A percentile compares a stretch with the other conserved stretches of the same genome.
These are phyloP conservation scores for Ostrea edulis DNA, from an alignment of 1,140 invertebrate genomes.

Conservation along the genomic window DNA sequence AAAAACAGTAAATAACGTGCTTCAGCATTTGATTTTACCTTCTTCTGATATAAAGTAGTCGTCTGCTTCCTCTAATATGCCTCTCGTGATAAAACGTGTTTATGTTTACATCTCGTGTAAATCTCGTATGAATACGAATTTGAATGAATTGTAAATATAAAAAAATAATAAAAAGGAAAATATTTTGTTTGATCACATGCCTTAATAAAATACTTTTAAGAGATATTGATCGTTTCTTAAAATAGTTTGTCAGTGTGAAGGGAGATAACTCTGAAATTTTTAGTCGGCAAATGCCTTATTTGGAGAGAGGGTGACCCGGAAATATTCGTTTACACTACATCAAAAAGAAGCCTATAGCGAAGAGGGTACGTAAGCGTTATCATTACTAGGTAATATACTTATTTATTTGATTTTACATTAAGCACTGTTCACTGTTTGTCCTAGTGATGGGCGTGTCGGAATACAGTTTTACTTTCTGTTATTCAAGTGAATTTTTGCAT, in stretches of 20 bases:
- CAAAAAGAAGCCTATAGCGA: background rate
- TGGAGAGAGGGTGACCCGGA: constrained; percentile 33
- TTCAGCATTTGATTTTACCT: too few species aligned
- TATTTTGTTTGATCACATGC: too few species aligned
- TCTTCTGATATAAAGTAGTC: background rate
- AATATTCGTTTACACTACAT: background rate
- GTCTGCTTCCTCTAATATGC: background rate
- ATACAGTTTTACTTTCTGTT: background rate
- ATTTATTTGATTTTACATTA: background rate
- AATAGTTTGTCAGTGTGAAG: background rate
- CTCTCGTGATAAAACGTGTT: constrained; percentile 11
- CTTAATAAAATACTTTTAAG: background rate
- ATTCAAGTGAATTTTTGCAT: background rate
- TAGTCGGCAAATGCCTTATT: constrained; percentile 30
- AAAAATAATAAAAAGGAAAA: background rate
- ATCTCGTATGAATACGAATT: background rate
- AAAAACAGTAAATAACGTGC: too few species aligned
- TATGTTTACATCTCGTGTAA: constrained; percentile 22
- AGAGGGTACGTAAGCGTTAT: background rate
- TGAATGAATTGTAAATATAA: background rate
- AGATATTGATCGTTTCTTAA: background rate
- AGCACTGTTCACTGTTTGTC: background rate
- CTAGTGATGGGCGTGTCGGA: background rate
- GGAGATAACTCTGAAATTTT: constrained; percentile 13
- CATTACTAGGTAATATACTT: background rate